Evolutionary conservation across 2,888 invertebrate genomes (phyloP).

Genomic region (Ceramica pisi): DNA sequence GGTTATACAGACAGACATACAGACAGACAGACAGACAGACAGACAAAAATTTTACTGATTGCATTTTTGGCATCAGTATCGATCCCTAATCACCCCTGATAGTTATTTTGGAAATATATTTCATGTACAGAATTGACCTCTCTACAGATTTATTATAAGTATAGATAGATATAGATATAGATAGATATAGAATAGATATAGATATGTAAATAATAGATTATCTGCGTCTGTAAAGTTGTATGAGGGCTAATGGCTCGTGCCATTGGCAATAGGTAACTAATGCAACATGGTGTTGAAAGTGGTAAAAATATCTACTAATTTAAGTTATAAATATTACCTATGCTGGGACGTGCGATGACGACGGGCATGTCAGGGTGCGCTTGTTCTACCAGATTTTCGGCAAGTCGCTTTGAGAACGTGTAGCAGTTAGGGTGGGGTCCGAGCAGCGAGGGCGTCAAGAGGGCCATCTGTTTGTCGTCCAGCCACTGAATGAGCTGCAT

Average conservation of each 20-base stretch:
- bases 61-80: too few relatives aligned
- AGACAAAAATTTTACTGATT: too few relatives aligned
- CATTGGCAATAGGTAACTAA: neutral
- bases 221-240: too few relatives aligned
- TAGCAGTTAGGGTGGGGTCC: slow-evolving; percentile 97
- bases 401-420: slow-evolving; percentile 97
- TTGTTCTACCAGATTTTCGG: slow-evolving; percentile 95
- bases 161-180: too few relatives aligned
- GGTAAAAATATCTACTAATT: slow-evolving; percentile 40
- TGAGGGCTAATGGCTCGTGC: neutral
- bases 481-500: slow-evolving; percentile 94
- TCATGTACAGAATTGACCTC: too few relatives aligned
- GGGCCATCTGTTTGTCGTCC: slow-evolving; percentile 92
- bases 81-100: too few relatives aligned
- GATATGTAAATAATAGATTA: too few relatives aligned
- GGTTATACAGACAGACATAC: too few relatives aligned
- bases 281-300: neutral
- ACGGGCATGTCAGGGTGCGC: slow-evolving; percentile 94
- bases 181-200: too few relatives aligned
- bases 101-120: too few relatives aligned
- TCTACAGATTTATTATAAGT: too few relatives aligned
- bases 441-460: slow-evolving; percentile 93
- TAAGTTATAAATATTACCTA: slow-evolving; percentile 92
- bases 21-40: too few relatives aligned
- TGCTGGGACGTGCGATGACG: slow-evolving; percentile 97